Evolutionary conservation across 2,888 invertebrate genomes (phyloP).

Genomic region (Seira musarum): DNA sequence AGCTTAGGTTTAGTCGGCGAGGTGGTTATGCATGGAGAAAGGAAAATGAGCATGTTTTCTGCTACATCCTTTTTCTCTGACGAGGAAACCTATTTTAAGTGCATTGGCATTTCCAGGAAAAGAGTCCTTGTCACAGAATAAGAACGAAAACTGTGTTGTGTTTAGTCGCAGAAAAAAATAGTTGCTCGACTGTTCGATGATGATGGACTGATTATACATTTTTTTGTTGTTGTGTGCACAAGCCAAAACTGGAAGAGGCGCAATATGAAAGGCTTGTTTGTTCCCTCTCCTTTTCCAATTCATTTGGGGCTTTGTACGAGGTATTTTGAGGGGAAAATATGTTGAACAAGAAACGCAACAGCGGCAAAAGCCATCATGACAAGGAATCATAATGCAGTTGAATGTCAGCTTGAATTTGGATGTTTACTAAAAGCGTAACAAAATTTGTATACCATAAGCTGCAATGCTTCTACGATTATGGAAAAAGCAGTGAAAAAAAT

Average conservation of each 20-base stretch:
- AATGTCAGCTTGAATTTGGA: slow-evolving; percentile 16
- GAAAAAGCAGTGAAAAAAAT: neutral
- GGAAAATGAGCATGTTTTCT: neutral
- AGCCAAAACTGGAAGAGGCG: too few species aligned
- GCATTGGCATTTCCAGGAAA: slow-evolving; percentile 61
- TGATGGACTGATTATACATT: neutral
- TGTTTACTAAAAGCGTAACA: too few species aligned
- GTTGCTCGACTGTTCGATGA: neutral
- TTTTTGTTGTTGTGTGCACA: neutral
- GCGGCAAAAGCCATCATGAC: slow-evolving; percentile 1
- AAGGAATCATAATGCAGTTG: slow-evolving; percentile 37
- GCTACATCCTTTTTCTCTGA: neutral
- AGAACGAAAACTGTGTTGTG: slow-evolving; percentile 29
- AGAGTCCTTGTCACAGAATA: slow-evolving; percentile 54
- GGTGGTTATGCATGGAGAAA: neutral
- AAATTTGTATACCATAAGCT: neutral
- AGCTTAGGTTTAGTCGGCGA: neutral
- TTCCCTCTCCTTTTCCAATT: neutral
- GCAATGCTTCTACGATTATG: too few species aligned
- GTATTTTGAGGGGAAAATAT: neutral
- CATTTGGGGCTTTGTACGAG: neutral
- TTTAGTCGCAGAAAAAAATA: neutral
- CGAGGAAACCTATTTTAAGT: slow-evolving; percentile 56
- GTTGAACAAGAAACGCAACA: neutral
- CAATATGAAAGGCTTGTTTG: neutral